Conservation (phyloP, 2,888 invertebrate species). For the Thumatha senex region DNA sequence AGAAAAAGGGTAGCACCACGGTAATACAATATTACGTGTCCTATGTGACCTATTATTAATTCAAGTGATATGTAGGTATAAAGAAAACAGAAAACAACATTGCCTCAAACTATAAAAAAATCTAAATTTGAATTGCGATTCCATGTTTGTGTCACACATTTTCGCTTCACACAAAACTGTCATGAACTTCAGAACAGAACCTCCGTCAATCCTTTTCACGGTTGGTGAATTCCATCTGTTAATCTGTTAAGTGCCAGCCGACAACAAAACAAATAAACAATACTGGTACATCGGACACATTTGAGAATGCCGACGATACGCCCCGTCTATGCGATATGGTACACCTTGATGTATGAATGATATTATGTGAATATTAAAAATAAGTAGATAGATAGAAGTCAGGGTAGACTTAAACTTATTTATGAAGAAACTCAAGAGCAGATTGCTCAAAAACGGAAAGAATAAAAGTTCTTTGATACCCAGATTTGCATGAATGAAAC, state of each 20-base stretch:
- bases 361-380: neutral
- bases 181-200: slow-evolving; percentile 1
- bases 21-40: too few species aligned
- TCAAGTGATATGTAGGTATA: too few species aligned
- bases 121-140: too few species aligned
- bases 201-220: slow-evolving; percentile 21
- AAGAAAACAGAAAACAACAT: too few species aligned
- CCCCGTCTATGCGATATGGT: neutral
- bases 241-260: slow-evolving; percentile 37
- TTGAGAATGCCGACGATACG: neutral
- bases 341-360: neutral
- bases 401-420: neutral
- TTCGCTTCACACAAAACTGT: neutral
- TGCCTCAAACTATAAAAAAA: too few species aligned
- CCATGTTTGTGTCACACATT: neutral
- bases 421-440: too few species aligned
- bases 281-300: slow-evolving; percentile 1
- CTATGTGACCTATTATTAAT: too few species aligned
- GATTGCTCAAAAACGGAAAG: too few species aligned
- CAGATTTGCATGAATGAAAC: too few species aligned
- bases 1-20: too few species aligned
- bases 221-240: slow-evolving; percentile 25
- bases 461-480: too few species aligned
- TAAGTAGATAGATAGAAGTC: neutral
- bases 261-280: slow-evolving; percentile 49